Evolutionary conservation across 1,140 invertebrate genomes (phyloP), one percentile per base, ranked within the genome.

Genomic region (Helicoverpa zea): DNA sequence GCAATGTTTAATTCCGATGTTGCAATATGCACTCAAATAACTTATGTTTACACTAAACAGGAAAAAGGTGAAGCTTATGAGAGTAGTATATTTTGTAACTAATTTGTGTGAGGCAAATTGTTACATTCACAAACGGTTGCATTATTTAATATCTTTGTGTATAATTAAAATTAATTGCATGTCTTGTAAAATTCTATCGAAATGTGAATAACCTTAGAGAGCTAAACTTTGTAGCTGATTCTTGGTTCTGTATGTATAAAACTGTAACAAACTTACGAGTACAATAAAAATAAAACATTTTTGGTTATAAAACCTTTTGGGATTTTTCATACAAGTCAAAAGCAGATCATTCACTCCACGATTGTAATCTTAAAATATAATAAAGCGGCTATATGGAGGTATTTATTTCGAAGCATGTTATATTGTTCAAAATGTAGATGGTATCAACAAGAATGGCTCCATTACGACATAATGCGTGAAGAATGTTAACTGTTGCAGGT

Each of bases 391-490:
- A 54, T 72, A 29, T 30, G 23, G 18, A 9, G 4, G 9, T 18
- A 59, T 30, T 14, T 54, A 72, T 52, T 7, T 13, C 23, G 23
- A 29, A 68, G 43, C 43, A 68, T 68, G 35, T 49, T 49, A 23
- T 72, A 72, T 72, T 72, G 68, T 54, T 30, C 68, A 47, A 47
- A 64, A 43, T 72, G 68, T 72, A 51, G 68, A 72, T 72, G 49
- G 23, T 72, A 72, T 72, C 68, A 54, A 43, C 63, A 64, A 72
- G 68, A 70, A 72, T n/a, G 12, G 12, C 13, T 51, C 68, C 23
- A 72, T 72, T 30, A 72, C 52, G 68, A 30, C 52, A 51, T 54
- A 72, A 72, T 54, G 23, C 68, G 68, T 72, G 49, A 72, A 30
- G 68, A 72, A 72, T 72, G 68, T 54, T 72, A 72, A 54, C 49